These are phyloP conservation scores for Pocillopora grandis DNA, from an alignment of 92 coral and sea anemone genomes.

Conservation along the genomic window DNA sequence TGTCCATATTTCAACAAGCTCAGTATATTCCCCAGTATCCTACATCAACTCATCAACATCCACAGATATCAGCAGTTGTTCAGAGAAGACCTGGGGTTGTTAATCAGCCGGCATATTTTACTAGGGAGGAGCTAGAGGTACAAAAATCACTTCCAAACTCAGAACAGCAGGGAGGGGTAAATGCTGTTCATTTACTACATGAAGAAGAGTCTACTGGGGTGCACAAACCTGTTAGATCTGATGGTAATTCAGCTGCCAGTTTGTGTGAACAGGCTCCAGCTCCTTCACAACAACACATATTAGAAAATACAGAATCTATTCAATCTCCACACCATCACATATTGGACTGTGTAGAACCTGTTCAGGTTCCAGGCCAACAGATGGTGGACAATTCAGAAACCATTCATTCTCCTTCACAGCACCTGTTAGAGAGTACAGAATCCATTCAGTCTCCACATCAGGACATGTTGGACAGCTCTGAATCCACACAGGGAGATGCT, in stretches of 20 bases:
- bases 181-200: constrained; percentile 6
- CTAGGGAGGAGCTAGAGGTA: neutral
- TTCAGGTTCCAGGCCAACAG: too few species aligned
- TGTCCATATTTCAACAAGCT: constrained; percentile 26
- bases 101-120: constrained; percentile 17
- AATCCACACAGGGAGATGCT: neutral
- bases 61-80: constrained; percentile 17
- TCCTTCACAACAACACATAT: neutral
- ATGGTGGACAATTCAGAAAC: too few species aligned
- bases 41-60: constrained; percentile 8
- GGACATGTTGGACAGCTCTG: neutral
- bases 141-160: constrained; percentile 10
- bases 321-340: too few species aligned
- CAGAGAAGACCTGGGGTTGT: constrained; percentile 17
- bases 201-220: constrained; percentile 14
- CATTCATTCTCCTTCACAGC: too few species aligned
- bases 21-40: constrained; percentile 27
- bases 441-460: neutral
- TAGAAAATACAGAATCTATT: neutral
- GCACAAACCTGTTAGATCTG: neutral
- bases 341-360: too few species aligned
- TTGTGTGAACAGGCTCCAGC: constrained; percentile 26
- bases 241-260: neutral
- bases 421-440: neutral
- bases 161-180: constrained; percentile 6